Evolutionary conservation across 2,797 vertebrate species (phyloP).

Genomic region (Triplophysa bombifrons): DNA sequence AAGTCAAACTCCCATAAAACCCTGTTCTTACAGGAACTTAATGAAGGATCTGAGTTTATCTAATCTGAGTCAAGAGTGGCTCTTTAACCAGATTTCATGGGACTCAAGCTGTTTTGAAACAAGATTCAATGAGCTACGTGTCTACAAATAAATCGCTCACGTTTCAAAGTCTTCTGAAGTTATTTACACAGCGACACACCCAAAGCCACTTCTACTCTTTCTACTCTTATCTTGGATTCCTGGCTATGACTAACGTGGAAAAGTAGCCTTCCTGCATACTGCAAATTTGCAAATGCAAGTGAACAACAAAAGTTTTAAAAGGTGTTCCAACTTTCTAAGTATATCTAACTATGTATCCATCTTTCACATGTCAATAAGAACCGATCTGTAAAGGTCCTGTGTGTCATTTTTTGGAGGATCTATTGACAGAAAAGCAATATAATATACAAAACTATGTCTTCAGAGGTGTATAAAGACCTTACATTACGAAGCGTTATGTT

Average conservation of each 20-base stretch:
- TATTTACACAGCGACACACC: constrained; percentile 1
- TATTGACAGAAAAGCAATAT: too few species aligned
- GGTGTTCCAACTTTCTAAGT: too few species aligned
- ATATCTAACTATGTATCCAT: too few species aligned
- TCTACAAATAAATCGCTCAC: not conserved
- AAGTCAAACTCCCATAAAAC: constrained; percentile 18
- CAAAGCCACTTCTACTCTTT: not conserved
- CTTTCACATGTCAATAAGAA: too few species aligned
- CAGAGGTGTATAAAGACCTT: too few species aligned
- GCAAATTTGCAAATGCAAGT: not conserved
- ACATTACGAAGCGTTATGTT: too few species aligned
- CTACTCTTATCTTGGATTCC: constrained; percentile 4
- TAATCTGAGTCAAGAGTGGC: not conserved
- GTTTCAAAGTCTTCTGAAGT: not conserved
- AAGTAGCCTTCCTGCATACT: not conserved
- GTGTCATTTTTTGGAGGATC: too few species aligned
- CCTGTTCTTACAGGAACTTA: constrained; percentile 20
- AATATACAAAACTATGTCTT: too few species aligned
- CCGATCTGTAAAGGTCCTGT: too few species aligned
- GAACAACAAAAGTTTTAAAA: not conserved
- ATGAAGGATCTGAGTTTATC: not conserved
- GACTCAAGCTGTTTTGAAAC: not conserved
- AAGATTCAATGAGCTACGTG: not conserved
- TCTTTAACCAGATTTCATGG: constrained; percentile 28
- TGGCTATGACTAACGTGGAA: not conserved